Percentiles rank a stretch among this genome's conserved stretches.
phyloP scores from a whole-genome alignment of 1,140 invertebrate genomes.

The Idris sp. region DNA sequence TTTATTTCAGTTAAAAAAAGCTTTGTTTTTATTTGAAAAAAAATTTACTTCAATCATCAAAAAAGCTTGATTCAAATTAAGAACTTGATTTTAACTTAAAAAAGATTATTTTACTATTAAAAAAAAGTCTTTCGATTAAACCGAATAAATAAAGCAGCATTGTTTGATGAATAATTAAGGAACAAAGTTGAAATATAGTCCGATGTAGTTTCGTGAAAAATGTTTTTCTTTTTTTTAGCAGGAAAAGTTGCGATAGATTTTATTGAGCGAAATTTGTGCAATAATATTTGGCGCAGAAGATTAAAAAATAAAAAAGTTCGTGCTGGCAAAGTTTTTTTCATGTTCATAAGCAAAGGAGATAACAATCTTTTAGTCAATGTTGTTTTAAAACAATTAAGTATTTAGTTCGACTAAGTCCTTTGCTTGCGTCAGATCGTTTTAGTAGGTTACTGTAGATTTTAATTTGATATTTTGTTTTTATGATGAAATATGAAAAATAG shows the following conservation, averaged over 20 bases:
- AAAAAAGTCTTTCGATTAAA: too few relatives aligned
- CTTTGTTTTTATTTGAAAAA: too few relatives aligned
- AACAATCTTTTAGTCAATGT: conserved; percentile 47
- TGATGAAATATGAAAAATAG: too few relatives aligned
- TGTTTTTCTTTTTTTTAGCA: too few relatives aligned
- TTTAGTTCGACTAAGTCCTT: conserved; percentile 50
- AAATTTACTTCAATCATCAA: too few relatives aligned
- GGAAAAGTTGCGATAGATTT: conserved; percentile 49
- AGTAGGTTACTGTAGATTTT: conserved; percentile 31
- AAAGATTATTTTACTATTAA: too few relatives aligned
- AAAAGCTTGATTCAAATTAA: too few relatives aligned
- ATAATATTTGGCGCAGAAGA: conserved; percentile 42
- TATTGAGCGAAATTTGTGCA: conserved; percentile 45
- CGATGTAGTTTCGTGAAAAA: conserved; percentile 35
- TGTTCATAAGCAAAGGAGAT: conserved; percentile 51
- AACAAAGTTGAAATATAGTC: conserved; percentile 24
- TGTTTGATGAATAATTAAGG: conserved; percentile 36
- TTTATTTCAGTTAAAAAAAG: too few relatives aligned
- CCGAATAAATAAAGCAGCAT: too few relatives aligned
- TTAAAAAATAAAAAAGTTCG: conserved; percentile 49
- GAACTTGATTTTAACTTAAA: too few relatives aligned
- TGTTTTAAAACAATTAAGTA: conserved; percentile 56
- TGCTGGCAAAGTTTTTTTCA: conserved; percentile 35
- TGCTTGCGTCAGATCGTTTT: conserved; percentile 30
- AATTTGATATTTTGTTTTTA: conserved; percentile 16